Evolutionary conservation across 2,113 vertebrate genomes (phyloP), one percentile per base, ranked within the genome.

Genomic region (Potamarius usumacintae): DNA sequence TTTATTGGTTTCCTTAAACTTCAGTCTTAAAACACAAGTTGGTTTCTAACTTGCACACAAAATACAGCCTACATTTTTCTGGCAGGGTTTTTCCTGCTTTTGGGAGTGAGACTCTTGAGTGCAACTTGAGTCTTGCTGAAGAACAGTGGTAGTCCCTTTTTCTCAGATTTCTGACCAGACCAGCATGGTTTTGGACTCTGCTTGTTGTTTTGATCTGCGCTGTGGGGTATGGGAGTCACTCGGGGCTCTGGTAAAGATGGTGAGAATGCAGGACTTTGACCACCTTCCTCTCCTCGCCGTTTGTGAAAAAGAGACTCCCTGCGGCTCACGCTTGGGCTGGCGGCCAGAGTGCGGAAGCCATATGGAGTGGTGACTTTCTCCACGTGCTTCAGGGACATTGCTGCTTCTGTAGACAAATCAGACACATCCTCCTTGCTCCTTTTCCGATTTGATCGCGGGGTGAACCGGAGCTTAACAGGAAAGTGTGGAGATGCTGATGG

Each of bases 241-340:
- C 5, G 4, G 4, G 12, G 52, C 27, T 14, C 57, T 72, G 71
- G 55, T 55, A 14, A 50, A 1, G 18, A 10, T 1, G 74, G 71
- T 1, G 87, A 83, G 30, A 18, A 0, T n/a, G 1, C 60, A 55
- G 85, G 52, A 83, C 77, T 76, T 76, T 57, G 10, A 10, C 7
- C 27, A 0, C 1, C 25, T 14, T 18, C 42, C 5, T n/a, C 55
- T 63, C 60, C 72, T 50, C 12, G 4, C 8, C 30, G 25, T 11
- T 15, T 69, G 69, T 95, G 94, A 74, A 95, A 96, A 15, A 94
- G 83, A 0, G 94, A 95, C 72, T 95, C 94, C 15, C 94, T 79
- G 0, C 93, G 90, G 14, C 30, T 88, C 0, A 92, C 93, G 76
- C 82, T 88, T 0, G 94, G 94, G 52, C 92, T 94, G 22, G 78